Evolutionary conservation across 2,113 vertebrate genomes (phyloP), one percentile per base, ranked within the genome.

Genomic region (Calidris pygmaea): DNA sequence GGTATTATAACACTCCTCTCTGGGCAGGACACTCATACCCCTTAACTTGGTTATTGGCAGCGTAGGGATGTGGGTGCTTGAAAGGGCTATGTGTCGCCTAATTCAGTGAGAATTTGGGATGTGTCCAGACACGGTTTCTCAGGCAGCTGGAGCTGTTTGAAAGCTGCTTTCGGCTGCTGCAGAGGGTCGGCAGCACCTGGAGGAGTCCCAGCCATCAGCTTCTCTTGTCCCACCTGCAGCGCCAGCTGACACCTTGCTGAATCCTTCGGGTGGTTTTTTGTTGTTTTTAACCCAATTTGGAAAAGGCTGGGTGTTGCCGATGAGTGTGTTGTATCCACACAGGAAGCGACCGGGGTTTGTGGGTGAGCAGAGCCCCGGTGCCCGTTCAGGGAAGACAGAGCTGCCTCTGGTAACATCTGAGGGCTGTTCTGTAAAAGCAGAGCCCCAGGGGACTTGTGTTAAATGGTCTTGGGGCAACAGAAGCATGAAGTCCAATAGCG

Each of bases 51-150:
- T 75, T 68, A 39, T 15, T 76, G 62, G 24, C 35, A 45, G 10
- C 8, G 43, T 21, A 71, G 43, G 71, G 58, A 82, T 50, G 24
- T 21, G 63, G 60, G 3, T 75, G 53, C 39, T 41, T 73, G 47
- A 75, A 76, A 56, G 21, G 24, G 34, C 66, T 67, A 29, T 39
- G 10, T 32, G 27, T 53, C 35, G 27, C 82, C 35, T 30, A 53
- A 32, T 20, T 39, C 45, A 37, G 4, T 72, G 63, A 70, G 26
- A 74, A 29, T 12, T n/a, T n/a, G n/a, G n/a, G n/a, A n/a, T n/a
- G n/a, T 9, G n/a, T 22, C 50, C 14, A 1, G 52, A 48, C 47
- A 19, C 0, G 0, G 34, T 27, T 79, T 43, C 14, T 24, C 52
- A 67, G 30, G 43, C 26, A 37, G 12, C 2, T 30, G 78, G 70